Conservation (phyloP, 2,888 invertebrate species). For the Pemphredon lugubris region DNA sequence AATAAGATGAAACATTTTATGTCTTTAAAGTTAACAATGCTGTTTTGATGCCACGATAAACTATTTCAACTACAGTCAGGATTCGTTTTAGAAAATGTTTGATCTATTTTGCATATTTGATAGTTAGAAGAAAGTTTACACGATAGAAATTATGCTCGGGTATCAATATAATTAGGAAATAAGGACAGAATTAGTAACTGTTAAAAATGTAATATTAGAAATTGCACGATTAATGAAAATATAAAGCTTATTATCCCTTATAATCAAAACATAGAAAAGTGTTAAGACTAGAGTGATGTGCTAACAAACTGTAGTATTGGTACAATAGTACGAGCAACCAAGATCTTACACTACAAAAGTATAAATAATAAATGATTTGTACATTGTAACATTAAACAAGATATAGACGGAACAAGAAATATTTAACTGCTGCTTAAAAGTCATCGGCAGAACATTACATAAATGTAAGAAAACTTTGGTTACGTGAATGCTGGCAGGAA, state of each 20-base stretch:
- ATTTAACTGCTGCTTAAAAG: constrained; percentile 33
- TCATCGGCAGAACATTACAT: constrained; percentile 40
- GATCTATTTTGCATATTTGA: no score
- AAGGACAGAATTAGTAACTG: constrained; percentile 9
- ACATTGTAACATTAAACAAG: constrained; percentile 53
- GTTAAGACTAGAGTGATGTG: constrained; percentile 67
- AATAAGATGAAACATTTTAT: constrained; percentile 13
- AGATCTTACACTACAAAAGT: constrained; percentile 36
- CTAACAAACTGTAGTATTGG: constrained; percentile 54
- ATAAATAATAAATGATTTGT: constrained; percentile 54
- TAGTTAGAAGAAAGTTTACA: no score
- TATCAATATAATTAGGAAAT: constrained; percentile 2
- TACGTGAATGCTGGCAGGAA: constrained; percentile 37
- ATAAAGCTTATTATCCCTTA: constrained; percentile 22
- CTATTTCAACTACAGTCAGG: constrained; percentile 10
- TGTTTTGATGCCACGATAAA: constrained; percentile 17
- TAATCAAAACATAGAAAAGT: constrained; percentile 54
- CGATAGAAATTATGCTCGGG: background rate
- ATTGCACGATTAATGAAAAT: constrained; percentile 12
- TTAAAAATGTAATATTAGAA: no score
- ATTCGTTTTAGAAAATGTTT: no score
- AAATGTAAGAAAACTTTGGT: constrained; percentile 57
- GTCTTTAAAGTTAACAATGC: constrained; percentile 8
- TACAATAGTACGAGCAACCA: constrained; percentile 48
- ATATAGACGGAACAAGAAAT: constrained; percentile 45